Base-by-base conservation (phyloP, 2,113 vertebrate genomes). In the Macquaria australasica region DNA sequence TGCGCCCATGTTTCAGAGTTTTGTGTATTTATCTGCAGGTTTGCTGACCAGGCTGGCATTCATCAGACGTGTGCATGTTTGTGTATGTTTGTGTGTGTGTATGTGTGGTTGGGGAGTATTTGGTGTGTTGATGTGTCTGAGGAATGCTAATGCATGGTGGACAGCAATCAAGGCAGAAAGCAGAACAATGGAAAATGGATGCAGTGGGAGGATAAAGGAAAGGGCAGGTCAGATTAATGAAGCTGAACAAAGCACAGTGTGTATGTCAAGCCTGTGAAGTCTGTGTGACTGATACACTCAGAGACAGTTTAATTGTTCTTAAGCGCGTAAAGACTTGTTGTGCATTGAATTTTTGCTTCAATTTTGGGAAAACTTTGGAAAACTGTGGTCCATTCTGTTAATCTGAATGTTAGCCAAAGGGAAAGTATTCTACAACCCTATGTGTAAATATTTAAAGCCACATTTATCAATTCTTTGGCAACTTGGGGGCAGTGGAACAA, bases 151-250 rank as follows among this genome's bases (percentile, higher is more conserved):
- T 83, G 80, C 76, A 69, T 41, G 21, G 78, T 16, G 60, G 9
- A 64, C 72, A 50, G 67, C 72, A 80, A 87, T 85, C 67, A 88
- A 28, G 71, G 62, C 77, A 59, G 37, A 74, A 53, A 77, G 64
- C 68, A 64, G 28, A 82, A 90, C 88, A 88, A 91, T 63, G 70
- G 88, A 45, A 59, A 87, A 75, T 60, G 60, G 77, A 81, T 83
- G 77, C 70, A 37, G 70, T 70, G 51, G 63, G 79, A 78, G 84
- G 73, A 70, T 68, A 80, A 86, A 82, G 69, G 41, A 66, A 28
- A 28, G 10, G 60, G 68, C 72, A 66, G 45, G 10, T 55, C 59
- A 77, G 80, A 89, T 79, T 77, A 82, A 86, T 80, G 86, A 73
- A 73, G 75, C 50, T 66, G 2, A 83, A 77, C 68, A 83, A 71